Percentiles rank a stretch among this genome's conserved stretches.
phyloP scores from a whole-genome alignment of 2,113 vertebrate genomes.

The Sarotherodon lohbergeri region DNA sequence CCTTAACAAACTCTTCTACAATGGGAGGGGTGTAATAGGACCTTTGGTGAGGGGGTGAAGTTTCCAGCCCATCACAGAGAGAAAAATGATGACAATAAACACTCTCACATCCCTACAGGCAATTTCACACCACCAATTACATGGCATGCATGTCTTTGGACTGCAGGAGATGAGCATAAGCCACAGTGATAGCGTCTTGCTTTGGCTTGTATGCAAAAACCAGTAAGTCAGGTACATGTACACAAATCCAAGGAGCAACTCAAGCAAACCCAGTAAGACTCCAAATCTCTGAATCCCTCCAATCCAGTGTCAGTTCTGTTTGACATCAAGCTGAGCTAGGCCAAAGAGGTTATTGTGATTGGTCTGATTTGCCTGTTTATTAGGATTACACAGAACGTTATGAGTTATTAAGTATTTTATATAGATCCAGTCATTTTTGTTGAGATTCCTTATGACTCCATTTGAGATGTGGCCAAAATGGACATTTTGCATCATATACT shows the following conservation, averaged over 20 bases:
- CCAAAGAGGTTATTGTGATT: not conserved
- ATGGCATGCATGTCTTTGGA: not conserved
- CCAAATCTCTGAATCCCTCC: not conserved
- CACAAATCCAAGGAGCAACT: not conserved
- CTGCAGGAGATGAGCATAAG: not conserved
- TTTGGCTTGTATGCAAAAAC: not conserved
- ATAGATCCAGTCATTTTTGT: not conserved
- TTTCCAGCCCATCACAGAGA: not conserved
- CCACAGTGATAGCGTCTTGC: not conserved
- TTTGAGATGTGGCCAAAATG: not conserved
- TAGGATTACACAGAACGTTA: not conserved
- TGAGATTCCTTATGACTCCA: not conserved
- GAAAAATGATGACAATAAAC: not conserved
- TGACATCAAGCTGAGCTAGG: not conserved
- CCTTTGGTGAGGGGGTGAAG: not conserved
- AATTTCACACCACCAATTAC: not conserved
- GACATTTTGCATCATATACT: not conserved
- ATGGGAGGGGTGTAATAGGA: not conserved
- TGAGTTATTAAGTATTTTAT: not conserved
- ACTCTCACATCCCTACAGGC: not conserved
- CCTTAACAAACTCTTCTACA: not conserved
- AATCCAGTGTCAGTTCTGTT: not conserved
- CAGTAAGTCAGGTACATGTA: not conserved
- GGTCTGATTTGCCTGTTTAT: not conserved
- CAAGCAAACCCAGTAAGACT: fast-evolving